A percentile compares a stretch with the other conserved stretches of the same genome.
phyloP scores from a whole-genome alignment of 2,888 invertebrate genomes.

The Chironomus riparius region DNA sequence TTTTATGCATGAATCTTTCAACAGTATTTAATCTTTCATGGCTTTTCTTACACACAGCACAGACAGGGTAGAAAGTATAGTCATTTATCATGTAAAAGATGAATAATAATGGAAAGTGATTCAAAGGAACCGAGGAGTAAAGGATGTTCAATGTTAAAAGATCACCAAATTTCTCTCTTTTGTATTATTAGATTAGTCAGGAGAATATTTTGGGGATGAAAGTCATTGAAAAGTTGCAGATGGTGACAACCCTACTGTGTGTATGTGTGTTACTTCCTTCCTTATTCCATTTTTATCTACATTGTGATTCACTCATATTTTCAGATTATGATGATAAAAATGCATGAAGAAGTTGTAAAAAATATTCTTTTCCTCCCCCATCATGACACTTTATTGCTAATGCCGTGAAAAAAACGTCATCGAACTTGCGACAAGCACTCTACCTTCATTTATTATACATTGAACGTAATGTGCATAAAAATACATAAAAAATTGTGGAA shows the following conservation, averaged over 20 bases:
- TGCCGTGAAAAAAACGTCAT: too few relatives aligned
- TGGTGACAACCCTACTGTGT: neutral
- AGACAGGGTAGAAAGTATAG: neutral
- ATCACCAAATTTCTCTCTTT: neutral
- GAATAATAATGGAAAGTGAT: neutral
- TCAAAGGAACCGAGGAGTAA: too few relatives aligned
- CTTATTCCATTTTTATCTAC: too few relatives aligned
- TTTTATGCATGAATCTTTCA: conserved; percentile 21
- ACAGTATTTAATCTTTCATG: conserved; percentile 19
- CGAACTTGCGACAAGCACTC: too few relatives aligned
- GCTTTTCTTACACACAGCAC: neutral
- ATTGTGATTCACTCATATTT: neutral
- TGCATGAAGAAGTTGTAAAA: neutral
- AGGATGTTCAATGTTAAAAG: neutral
- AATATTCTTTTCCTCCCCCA: too few relatives aligned
- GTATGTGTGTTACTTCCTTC: too few relatives aligned
- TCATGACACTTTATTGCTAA: too few relatives aligned
- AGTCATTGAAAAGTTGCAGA: neutral
- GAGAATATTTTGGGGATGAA: neutral
- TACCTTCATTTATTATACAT: too few relatives aligned
- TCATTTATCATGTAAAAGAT: conserved; percentile 3
- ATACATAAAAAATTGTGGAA: too few relatives aligned
- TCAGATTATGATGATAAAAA: neutral
- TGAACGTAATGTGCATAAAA: too few relatives aligned
- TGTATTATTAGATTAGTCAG: too few relatives aligned